phyloP scores from a whole-genome alignment of 2,797 vertebrate genomes.

The Neopelma chrysocephalum region DNA sequence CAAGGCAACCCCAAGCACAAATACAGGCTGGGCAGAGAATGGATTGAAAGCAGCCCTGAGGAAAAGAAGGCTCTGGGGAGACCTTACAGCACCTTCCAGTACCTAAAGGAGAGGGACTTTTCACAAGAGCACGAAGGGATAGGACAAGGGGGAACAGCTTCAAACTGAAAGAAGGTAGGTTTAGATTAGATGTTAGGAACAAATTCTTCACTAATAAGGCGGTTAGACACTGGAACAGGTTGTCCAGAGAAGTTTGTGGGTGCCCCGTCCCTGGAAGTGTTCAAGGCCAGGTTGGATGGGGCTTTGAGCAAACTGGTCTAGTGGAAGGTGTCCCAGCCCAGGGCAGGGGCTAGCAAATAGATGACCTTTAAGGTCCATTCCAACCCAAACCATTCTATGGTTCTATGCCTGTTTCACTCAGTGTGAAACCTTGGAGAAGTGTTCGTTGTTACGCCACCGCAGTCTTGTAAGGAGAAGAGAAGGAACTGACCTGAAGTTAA shows the following conservation, averaged over 20 bases:
- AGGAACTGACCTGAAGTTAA: not conserved
- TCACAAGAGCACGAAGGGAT: fast-evolving
- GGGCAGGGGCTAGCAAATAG: not conserved
- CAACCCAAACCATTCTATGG: not conserved
- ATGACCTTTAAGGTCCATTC: not conserved
- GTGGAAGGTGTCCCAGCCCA: not conserved
- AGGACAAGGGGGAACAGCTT: not conserved
- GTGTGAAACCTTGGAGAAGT: not conserved
- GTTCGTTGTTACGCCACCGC: fast-evolving
- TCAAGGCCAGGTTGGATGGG: not conserved
- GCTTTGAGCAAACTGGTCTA: not conserved
- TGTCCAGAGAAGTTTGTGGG: not conserved
- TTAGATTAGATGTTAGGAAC: not conserved
- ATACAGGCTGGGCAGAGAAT: not conserved
- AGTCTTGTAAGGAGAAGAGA: not conserved
- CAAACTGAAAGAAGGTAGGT: not conserved
- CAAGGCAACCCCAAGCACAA: not conserved
- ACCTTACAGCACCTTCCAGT: not conserved
- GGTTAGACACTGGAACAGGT: not conserved
- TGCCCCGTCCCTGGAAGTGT: not conserved
- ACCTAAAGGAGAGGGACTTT: not conserved
- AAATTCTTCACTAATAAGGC: not conserved
- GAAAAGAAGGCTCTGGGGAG: not conserved
- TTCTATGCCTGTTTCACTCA: not conserved
- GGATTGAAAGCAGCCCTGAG: not conserved